Base-by-base conservation (phyloP, 2,113 vertebrate genomes). In the Numida meleagris region DNA sequence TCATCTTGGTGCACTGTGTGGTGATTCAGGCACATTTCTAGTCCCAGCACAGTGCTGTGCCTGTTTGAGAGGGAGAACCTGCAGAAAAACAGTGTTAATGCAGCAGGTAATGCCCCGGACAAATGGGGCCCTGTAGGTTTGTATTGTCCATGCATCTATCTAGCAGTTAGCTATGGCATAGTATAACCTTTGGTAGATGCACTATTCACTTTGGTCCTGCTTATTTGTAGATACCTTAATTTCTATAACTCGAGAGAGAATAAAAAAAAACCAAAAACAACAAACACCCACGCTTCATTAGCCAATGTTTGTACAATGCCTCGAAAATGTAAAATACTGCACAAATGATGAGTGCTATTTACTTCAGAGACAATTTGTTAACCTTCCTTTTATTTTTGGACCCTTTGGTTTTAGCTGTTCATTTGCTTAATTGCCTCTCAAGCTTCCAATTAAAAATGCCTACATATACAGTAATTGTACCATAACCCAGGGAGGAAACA, bases 341-440 rank as follows among this genome's bases (percentile, higher is more conserved):
- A 57, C 15, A 85, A 77, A 85, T 21, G 8, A 82, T 67, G 57
- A 86, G 59, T 77, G 63, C 46, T 86, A 23, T 81, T 93, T 95
- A 62, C 63, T 81, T 66, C 36, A 46, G 38, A 94, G 92, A 11
- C 73, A 67, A 95, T 97, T 95, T 94, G 78, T 76, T 96, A 94
- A 94, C 61, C 38, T 96, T 92, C 82, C 48, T 50, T 86, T 93
- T 67, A 70, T 96, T 96, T 83, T 4, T 4, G 58, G 55, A 86
- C 95, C 88, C 90, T 96, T 97, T 93, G 59, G 65, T 88, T 97
- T 97, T 93, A 96, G 82, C 86, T 94, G 78, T 90, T 97, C 63
- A 51, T 97, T 97, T 97, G 79, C 88, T 93, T 97, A 96, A 97
- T 96, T 97, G 81, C 80, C 67, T 91, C 68, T 80, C 85, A 82